Evolutionary conservation across 2,888 invertebrate species (phyloP).

Genomic region (Coenonympha arcania): DNA sequence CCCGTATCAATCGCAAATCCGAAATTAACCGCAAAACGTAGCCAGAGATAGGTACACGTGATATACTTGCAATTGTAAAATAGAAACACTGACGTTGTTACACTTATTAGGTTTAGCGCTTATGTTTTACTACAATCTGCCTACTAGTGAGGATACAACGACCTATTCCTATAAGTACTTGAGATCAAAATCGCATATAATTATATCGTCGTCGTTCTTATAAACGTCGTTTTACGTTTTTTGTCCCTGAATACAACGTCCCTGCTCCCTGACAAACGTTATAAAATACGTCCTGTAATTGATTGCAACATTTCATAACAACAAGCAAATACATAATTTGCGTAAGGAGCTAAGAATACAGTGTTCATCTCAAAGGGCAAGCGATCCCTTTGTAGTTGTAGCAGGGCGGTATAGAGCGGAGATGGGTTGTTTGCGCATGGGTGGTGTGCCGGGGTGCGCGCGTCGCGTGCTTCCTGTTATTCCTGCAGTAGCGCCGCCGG

Average conservation of each 20-base stretch:
- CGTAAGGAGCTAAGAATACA: background rate
- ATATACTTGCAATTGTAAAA: slow-evolving; percentile 7
- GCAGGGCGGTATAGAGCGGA: slow-evolving; percentile 26
- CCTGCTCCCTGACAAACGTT: background rate
- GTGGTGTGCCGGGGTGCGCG: no score
- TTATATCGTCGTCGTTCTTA: no score
- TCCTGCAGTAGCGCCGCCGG: slow-evolving; percentile 65
- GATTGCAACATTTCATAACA: background rate
- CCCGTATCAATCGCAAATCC: slow-evolving; percentile 28
- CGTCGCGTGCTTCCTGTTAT: slow-evolving; percentile 46
- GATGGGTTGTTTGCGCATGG: slow-evolving; percentile 69
- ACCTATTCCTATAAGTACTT: no score
- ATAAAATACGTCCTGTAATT: background rate
- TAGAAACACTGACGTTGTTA: slow-evolving; percentile 9
- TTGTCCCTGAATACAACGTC: background rate
- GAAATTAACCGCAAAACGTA: slow-evolving; percentile 24
- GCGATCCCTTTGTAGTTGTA: slow-evolving; percentile 15
- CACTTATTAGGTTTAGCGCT: background rate
- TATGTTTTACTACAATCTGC: background rate
- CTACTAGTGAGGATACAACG: no score
- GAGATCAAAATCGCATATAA: no score
- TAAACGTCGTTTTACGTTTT: no score
- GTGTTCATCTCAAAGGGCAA: background rate
- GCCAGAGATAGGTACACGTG: slow-evolving; percentile 7
- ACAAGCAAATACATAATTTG: background rate